Percentiles rank a stretch among this genome's conserved stretches.
Conservation (phyloP, 1,140 invertebrate species). For the Asbolus verrucosus region DNA sequence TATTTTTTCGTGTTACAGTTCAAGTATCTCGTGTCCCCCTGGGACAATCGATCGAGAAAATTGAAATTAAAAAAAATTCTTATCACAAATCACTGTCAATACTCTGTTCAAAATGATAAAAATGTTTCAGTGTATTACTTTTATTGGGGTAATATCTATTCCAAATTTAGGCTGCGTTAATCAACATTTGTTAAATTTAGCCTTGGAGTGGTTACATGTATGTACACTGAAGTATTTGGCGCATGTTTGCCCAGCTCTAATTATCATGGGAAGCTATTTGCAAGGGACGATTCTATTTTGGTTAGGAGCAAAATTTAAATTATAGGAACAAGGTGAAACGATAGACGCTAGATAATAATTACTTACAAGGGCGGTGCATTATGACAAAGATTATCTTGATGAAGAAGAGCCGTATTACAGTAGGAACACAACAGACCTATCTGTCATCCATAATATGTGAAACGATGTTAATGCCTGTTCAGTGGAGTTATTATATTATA, state of each 20-base stretch:
- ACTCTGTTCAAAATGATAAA: no score
- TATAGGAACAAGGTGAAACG: conserved; percentile 19
- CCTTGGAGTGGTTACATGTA: no score
- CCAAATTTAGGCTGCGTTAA: no score
- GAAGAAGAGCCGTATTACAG: conserved; percentile 34
- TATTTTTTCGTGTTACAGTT: no score
- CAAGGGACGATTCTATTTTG: conserved; percentile 23
- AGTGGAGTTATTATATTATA: conserved; percentile 42
- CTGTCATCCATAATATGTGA: conserved; percentile 43
- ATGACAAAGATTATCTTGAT: conserved; percentile 40
- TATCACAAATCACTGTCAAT: no score
- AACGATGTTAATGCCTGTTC: conserved; percentile 41
- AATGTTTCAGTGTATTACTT: no score
- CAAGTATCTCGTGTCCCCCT: no score
- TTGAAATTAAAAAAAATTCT: no score
- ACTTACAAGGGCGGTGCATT: conserved; percentile 36
- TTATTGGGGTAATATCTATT: no score
- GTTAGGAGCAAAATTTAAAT: conserved; percentile 28
- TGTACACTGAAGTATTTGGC: no score
- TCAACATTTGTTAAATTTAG: no score
- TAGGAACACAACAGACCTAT: conserved; percentile 37
- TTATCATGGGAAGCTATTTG: conserved; percentile 18
- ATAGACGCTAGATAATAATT: conserved; percentile 38
- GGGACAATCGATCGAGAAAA: no score
- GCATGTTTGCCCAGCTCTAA: conserved; percentile 18